Evolutionary conservation across 2,113 vertebrate species (phyloP), one percentile per base, ranked within the genome.

Genomic region (Trichomycterus rosablanca): DNA sequence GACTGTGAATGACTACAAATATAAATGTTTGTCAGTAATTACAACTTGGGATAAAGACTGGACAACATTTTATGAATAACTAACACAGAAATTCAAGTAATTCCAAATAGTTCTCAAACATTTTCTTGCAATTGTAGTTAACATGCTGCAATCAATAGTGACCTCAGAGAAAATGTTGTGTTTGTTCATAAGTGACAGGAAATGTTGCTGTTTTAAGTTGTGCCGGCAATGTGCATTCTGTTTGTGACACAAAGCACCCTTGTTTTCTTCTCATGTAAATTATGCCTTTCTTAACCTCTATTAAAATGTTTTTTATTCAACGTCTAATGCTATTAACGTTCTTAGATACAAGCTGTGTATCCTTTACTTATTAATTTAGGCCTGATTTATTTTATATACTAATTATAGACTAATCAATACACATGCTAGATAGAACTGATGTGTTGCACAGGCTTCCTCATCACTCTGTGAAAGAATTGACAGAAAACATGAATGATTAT

Each of bases 261-360:
- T 61, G 40, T 57, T 57, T 48, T 70, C 32, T 57, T 43, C 53
- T 59, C 28, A 44, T 64, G 50, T 64, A 61, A 71, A 67, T 68
- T 64, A 67, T 23, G 59, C 43, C 53, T 70, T 63, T 72, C 40
- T 18, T 66, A 66, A 61, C 46, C 63, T 75, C 58, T 39, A 79
- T 70, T 71, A 75, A 79, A 79, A 51, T 22, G 34, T 40, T 73
- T 73, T 76, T 68, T 68, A 68, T 68, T 24, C 34, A 56, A 51
- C 63, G 26, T 24, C 8, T 7, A 40, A 48, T 42, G 40, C 2
- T 53, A 12, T 44, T 57, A 34, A n/a, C 45, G 52, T 19, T 46
- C 22, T 9, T 37, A 56, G 6, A 37, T 51, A 6, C 57, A 61
- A 62, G 26, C 40, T 7, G n/a, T 18, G 16, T 37, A 19, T 61